These are phyloP conservation scores for Thecocarcelia acutangulata DNA, from an alignment of 2,888 invertebrate species.

Conservation along the genomic window DNA sequence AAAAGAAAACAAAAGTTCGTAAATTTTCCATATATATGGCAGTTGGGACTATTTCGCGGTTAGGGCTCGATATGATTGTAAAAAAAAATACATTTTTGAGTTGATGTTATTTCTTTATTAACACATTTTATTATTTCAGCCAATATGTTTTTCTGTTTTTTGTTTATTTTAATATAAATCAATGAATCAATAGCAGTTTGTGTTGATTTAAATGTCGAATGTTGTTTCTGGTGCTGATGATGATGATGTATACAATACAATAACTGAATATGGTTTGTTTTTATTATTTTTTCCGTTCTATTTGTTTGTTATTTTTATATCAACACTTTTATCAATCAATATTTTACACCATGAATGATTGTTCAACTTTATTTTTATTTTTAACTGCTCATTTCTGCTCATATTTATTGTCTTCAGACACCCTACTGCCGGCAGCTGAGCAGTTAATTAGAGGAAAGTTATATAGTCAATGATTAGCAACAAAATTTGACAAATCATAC, in stretches of 20 bases:
- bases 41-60: too few species aligned
- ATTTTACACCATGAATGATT: slow-evolving; percentile 51
- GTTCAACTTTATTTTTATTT: background rate
- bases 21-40: too few species aligned
- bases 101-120: slow-evolving; percentile 45
- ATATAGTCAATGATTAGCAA: too few species aligned
- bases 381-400: background rate
- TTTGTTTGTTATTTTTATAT: slow-evolving; percentile 47
- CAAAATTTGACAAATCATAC: too few species aligned
- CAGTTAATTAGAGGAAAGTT: too few species aligned
- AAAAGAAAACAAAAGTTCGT: too few species aligned
- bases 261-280: slow-evolving; percentile 28
- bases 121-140: slow-evolving; percentile 62
- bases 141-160: slow-evolving; percentile 53
- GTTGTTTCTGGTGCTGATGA: background rate
- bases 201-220: slow-evolving; percentile 44
- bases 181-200: slow-evolving; percentile 59
- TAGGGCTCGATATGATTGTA: slow-evolving; percentile 11
- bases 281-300: slow-evolving; percentile 41
- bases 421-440: background rate
- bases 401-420: background rate
- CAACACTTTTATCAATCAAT: slow-evolving; percentile 64
- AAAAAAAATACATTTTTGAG: slow-evolving; percentile 7
- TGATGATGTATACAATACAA: slow-evolving; percentile 21
- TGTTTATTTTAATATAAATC: slow-evolving; percentile 52